A percentile compares a stretch with the other conserved stretches of the same genome.
These are phyloP conservation scores for Physella acuta DNA, from an alignment of 1,140 invertebrate genomes.

Conservation along the genomic window DNA sequence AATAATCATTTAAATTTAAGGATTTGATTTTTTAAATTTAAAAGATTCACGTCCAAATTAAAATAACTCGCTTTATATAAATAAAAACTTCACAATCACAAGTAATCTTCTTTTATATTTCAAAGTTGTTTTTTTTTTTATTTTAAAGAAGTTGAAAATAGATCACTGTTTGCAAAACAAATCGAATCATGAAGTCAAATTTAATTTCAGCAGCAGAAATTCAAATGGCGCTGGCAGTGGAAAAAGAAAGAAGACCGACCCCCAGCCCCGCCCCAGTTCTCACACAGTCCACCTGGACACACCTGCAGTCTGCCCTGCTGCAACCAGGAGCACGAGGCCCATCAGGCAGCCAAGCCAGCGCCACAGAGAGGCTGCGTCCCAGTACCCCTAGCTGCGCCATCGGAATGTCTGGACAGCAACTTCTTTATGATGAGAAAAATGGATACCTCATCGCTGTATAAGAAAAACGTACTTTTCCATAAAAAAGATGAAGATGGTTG, in stretches of 20 bases:
- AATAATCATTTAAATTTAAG: too few relatives aligned
- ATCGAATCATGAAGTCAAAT: too few relatives aligned
- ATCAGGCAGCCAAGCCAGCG: not conserved
- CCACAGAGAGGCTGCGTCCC: conserved; percentile 12
- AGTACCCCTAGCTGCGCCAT: not conserved
- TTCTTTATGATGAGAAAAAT: conserved; percentile 5
- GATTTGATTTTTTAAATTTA: too few relatives aligned
- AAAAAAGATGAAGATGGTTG: not conserved
- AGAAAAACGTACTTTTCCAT: not conserved
- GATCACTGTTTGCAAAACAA: too few relatives aligned
- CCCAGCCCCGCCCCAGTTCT: not conserved
- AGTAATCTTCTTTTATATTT: too few relatives aligned
- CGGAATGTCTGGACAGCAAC: conserved; percentile 9
- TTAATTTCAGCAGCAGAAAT: conserved; percentile 9
- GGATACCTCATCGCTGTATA: not conserved
- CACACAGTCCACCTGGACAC: conserved; percentile 23
- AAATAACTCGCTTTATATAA: too few relatives aligned
- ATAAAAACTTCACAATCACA: too few relatives aligned
- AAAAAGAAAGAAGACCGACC: not conserved
- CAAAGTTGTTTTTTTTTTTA: too few relatives aligned
- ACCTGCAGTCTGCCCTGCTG: conserved; percentile 24
- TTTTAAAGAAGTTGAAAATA: too few relatives aligned
- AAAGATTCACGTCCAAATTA: too few relatives aligned
- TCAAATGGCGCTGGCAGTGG: conserved; percentile 19
- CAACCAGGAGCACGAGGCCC: conserved; percentile 15